Base-by-base conservation (phyloP, 2,888 invertebrate species). In the Brachyptera risi region DNA sequence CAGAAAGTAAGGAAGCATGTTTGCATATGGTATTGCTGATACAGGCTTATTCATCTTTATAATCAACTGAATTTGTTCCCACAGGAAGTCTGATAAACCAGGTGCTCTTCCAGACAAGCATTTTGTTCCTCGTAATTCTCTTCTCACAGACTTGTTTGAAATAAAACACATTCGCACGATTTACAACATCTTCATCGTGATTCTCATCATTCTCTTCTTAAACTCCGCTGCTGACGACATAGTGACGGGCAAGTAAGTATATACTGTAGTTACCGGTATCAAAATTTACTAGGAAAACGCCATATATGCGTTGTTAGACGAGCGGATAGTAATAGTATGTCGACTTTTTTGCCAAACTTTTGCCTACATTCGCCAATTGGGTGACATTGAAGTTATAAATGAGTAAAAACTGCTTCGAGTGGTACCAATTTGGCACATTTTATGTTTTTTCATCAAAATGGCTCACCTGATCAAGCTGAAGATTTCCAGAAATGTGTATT, bases 151-250 rank as follows among this genome's bases (percentile, higher is more conserved):
- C 63, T 79, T 95, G 21, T 81, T 90, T 68, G 83, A 87, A 71
- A 83, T 86, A 56, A 82, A 84, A 57, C 93, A 94, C 74, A 86
- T 95, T 69, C 82, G 83, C 68, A 88, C 92, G 2, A 86, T 95
- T 67, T 91, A 92, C 73, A 88, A 94, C 72, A 86, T 94, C 66
- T 93, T 92, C 74, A 80, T 88, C 50, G 88, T 87, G 17, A 86
- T 88, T 66, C 77, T 94, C 35, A 78, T 91, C 58, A 77, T 87
- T 35, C 78, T 92, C 65, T 81, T 90, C 56, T 75, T 89, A 60
- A 86, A 92, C 69, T 88, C 88, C 4, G 78, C 86, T 19, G 78
- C 86, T 11, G 83, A 84, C 69, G 92, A 92, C 71, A 80, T 88
- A 60, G 84, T 87, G 65, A 82, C 81, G 64, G 90, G 88, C 74